Percentiles rank a stretch among this genome's conserved stretches.
phyloP scores from a whole-genome alignment of 2,888 invertebrate genomes.

The Cerastoderma edule region DNA sequence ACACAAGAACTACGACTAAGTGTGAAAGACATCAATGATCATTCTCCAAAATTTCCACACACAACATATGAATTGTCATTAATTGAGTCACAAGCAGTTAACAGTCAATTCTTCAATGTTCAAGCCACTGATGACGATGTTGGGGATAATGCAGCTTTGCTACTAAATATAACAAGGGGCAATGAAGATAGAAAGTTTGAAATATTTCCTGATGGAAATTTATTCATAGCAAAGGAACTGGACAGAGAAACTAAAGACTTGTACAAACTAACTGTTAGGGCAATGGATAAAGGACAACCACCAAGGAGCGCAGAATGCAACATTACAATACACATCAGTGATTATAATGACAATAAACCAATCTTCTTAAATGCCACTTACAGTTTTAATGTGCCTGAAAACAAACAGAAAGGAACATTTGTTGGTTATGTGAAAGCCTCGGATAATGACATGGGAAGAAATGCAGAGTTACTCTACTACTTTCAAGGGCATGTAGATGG shows the following conservation, averaged over 20 bases:
- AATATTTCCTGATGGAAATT: slow-evolving; percentile 96
- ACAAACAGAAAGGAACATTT: slow-evolving; percentile 66
- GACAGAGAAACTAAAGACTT: slow-evolving; percentile 96
- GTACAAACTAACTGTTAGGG: slow-evolving; percentile 94
- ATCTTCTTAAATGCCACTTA: slow-evolving; percentile 87
- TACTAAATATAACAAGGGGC: slow-evolving; percentile 90
- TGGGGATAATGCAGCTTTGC: slow-evolving; percentile 76
- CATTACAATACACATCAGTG: slow-evolving; percentile 92
- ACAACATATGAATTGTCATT: slow-evolving; percentile 96
- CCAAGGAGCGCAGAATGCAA: slow-evolving; percentile 90
- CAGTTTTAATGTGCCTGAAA: slow-evolving; percentile 75
- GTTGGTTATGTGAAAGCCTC: slow-evolving; percentile 85
- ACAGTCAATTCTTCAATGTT: slow-evolving; percentile 87
- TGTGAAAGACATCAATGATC: slow-evolving; percentile 97
- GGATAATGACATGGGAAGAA: slow-evolving; percentile 94
- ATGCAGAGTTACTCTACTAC: slow-evolving; percentile 95
- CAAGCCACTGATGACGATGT: slow-evolving; percentile 77
- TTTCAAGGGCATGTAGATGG: slow-evolving; percentile 86
- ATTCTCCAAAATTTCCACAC: slow-evolving; percentile 96
- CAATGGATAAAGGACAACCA: slow-evolving; percentile 88
- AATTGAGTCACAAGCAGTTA: slow-evolving; percentile 94
- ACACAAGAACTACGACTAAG: slow-evolving; percentile 67
- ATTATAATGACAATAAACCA: slow-evolving; percentile 83
- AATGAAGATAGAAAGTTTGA: slow-evolving; percentile 94
- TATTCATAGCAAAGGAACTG: slow-evolving; percentile 93